These are phyloP conservation scores for Exocentrus adspersus DNA, from an alignment of 2,888 invertebrate species.

Conservation along the genomic window DNA sequence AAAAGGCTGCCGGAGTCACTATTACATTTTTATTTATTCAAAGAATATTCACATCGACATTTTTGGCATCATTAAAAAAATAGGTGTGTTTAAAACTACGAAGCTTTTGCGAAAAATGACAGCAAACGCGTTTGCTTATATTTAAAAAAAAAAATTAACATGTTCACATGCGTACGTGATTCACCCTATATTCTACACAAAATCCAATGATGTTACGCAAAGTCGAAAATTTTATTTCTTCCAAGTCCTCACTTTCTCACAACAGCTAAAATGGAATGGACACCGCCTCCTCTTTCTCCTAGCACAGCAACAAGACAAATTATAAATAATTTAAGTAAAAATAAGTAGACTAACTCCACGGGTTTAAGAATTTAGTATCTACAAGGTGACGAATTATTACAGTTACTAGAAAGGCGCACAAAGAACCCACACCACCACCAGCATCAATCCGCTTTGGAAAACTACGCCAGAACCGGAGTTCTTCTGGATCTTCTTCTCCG, in stretches of 20 bases:
- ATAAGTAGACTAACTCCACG: constrained; percentile 14
- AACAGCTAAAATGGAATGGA: too few species aligned
- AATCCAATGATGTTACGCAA: too few species aligned
- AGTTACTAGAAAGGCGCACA: neutral
- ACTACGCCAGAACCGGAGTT: neutral
- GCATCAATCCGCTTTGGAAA: neutral
- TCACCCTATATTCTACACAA: neutral
- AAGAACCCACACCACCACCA: neutral
- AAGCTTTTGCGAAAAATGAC: neutral
- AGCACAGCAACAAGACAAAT: neutral
- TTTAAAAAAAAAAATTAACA: too few species aligned
- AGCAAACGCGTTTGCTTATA: neutral
- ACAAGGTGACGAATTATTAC: neutral
- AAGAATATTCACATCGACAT: constrained; percentile 3
- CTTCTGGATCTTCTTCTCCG: neutral
- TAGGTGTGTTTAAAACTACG: constrained; percentile 6
- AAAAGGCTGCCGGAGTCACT: too few species aligned
- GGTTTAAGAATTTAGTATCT: constrained; percentile 3
- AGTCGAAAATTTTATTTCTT: too few species aligned
- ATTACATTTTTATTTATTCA: constrained; percentile 14
- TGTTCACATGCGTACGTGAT: neutral
- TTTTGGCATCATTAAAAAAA: constrained; percentile 24
- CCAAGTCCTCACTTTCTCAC: too few species aligned
- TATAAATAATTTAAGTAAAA: constrained; percentile 20
- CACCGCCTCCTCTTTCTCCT: neutral